Evolutionary conservation across 2,113 vertebrate species (phyloP).

Genomic region (Lycaon pictus): DNA sequence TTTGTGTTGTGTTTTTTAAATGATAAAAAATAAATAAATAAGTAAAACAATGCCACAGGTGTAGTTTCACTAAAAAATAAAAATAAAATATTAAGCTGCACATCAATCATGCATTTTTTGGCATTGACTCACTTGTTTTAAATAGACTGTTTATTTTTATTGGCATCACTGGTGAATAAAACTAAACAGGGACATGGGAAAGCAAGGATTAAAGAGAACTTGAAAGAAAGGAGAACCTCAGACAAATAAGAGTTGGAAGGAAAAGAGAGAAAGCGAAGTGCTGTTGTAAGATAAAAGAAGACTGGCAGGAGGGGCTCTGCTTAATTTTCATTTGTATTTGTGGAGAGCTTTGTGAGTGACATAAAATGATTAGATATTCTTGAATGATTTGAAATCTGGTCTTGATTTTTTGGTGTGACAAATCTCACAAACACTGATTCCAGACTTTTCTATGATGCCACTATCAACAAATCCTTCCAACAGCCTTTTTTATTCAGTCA

Average conservation of each 20-base stretch:
- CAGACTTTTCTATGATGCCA: conserved; percentile 67
- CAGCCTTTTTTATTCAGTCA: conserved; percentile 24
- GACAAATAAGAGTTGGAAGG: conserved; percentile 57
- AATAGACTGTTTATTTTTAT: conserved; percentile 73
- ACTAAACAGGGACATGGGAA: conserved; percentile 56
- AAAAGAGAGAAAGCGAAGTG: conserved; percentile 38
- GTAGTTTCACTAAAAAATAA: conserved; percentile 48
- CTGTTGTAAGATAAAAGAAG: conserved; percentile 56
- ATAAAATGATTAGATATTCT: conserved; percentile 65
- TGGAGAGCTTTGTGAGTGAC: conserved; percentile 42
- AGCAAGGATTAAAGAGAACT: conserved; percentile 65
- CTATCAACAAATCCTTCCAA: conserved; percentile 56
- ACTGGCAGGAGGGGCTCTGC: not conserved
- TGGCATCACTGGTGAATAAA: conserved; percentile 57
- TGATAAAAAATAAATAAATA: not conserved
- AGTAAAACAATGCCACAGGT: conserved; percentile 50
- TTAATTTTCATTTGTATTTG: conserved; percentile 64
- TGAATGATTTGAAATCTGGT: conserved; percentile 62
- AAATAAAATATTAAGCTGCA: not conserved
- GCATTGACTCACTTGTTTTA: conserved; percentile 53
- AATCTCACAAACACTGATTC: conserved; percentile 65
- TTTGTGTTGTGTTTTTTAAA: conserved; percentile 53
- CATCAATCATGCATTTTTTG: conserved; percentile 3
- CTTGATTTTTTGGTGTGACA: conserved; percentile 67
- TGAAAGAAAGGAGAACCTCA: conserved; percentile 65